Evolutionary conservation across 1,140 invertebrate species (phyloP), one percentile per base, ranked within the genome.

Genomic region (Macrobrachium nipponense): DNA sequence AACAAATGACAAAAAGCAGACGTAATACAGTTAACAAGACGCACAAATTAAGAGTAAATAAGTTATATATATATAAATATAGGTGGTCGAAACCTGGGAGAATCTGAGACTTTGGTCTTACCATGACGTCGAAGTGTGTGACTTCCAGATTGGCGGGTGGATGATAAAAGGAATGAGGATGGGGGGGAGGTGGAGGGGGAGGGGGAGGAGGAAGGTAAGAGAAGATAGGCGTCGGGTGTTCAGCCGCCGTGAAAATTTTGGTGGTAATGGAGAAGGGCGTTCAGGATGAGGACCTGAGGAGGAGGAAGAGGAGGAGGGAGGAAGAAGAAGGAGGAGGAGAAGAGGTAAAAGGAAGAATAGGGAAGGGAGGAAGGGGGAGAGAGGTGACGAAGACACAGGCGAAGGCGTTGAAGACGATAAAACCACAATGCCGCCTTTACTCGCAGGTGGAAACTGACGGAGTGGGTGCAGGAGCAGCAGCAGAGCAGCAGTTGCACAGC

Each of bases 161-260:
- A 58, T 78, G 75, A 77, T 85, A 85, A 77, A 85, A 85, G 66
- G 83, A 79, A 72, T 68, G 83, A 51, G 83, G 51, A 51, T 8
- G 51, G 7, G 51, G 51, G 12, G 51, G 51, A 51, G 51, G 44
- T 51, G 44, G 51, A 51, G 51, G 51, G 12, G 51, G 51, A 51
- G 51, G 83, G 70, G 83, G 83, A 85, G 83, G 83, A 51, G 83
- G 83, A 77, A 85, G 83, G 83, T 85, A 85, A 77, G 83, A 85
- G 83, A 85, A 85, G 76, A 85, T 85, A 66, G 83, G 83, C 83
- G 83, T 85, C 75, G 83, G 83, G 78, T 85, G 83, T 51, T 85
- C 83, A 85, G 83, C 83, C 76, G 83, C 83, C 83, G 83, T 85
- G 83, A 85, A 85, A 85, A 85, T 85, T 85, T 85, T 85, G 83